Percentiles rank a stretch among this genome's conserved stretches.
Conservation (phyloP, 1,140 invertebrate genomes). For the honey bee (Apis mellifera) region DNA sequence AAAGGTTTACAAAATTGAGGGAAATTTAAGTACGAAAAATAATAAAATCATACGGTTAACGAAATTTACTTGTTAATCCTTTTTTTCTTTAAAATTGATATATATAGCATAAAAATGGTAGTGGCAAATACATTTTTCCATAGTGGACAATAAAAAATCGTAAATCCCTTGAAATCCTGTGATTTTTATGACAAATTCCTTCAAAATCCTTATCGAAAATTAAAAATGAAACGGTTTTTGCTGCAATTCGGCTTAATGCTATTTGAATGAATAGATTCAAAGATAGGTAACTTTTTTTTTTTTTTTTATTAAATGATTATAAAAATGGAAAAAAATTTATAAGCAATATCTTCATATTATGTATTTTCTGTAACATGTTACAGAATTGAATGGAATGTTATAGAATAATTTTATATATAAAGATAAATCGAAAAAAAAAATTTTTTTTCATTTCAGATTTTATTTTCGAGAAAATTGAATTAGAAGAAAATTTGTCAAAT, state of each 20-base stretch:
- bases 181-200: constrained; percentile 45
- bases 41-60: not conserved
- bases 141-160: not conserved
- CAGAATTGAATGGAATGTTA: too few species aligned
- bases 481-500: too few species aligned
- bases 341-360: too few species aligned
- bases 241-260: constrained; percentile 49
- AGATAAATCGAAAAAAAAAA: too few species aligned
- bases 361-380: too few species aligned
- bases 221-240: constrained; percentile 68
- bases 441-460: too few species aligned
- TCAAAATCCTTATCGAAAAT: not conserved
- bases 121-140: not conserved
- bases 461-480: too few species aligned
- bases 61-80: not conserved
- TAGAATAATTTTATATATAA: too few species aligned
- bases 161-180: constrained; percentile 12
- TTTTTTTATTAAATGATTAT: not conserved
- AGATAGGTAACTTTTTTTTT: not conserved
- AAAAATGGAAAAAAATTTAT: too few species aligned
- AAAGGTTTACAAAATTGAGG: too few species aligned
- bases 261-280: constrained; percentile 32
- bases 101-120: not conserved
- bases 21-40: not conserved
- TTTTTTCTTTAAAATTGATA: not conserved